A percentile compares a stretch with the other conserved stretches of the same genome.
Conservation (phyloP, 2,888 invertebrate species). For the Caenorhabditis parvicauda region DNA sequence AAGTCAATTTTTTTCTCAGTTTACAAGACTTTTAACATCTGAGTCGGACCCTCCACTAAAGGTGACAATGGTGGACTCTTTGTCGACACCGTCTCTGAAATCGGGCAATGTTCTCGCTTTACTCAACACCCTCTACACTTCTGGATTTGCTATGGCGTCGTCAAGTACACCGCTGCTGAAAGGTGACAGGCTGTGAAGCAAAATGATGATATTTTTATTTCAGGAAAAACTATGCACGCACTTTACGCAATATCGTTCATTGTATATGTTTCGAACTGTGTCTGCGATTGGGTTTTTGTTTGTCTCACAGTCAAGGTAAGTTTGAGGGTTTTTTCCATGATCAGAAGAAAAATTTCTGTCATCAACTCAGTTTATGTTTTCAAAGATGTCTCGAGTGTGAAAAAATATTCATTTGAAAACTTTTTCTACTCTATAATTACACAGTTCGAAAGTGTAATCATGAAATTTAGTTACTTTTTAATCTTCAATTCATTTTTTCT, state of each 20-base stretch:
- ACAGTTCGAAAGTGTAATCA: no score
- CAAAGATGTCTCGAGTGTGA: no score
- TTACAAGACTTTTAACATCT: no score
- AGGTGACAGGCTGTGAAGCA: conserved; percentile 16
- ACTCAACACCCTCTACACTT: conserved; percentile 57
- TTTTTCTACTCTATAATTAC: no score
- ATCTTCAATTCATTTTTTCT: conserved; percentile 6
- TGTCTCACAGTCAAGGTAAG: conserved; percentile 47
- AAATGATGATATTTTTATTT: conserved; percentile 1
- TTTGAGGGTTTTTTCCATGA: not conserved
- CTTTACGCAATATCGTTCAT: conserved; percentile 61
- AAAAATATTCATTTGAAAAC: not conserved
- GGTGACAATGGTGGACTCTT: conserved; percentile 21
- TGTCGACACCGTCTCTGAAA: conserved; percentile 25
- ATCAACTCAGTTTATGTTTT: no score
- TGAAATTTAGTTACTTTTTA: no score
- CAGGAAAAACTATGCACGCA: conserved; percentile 58
- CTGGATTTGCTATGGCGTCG: conserved; percentile 56
- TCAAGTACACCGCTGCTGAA: conserved; percentile 51
- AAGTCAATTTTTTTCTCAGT: no score
- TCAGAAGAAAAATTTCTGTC: no score
- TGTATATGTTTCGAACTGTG: conserved; percentile 51
- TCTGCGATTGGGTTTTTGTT: conserved; percentile 60
- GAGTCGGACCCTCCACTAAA: conserved; percentile 11
- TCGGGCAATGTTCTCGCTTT: conserved; percentile 52